phyloP scores from a whole-genome alignment of 2,113 vertebrate genomes.

The Laterallus jamaicensis region DNA sequence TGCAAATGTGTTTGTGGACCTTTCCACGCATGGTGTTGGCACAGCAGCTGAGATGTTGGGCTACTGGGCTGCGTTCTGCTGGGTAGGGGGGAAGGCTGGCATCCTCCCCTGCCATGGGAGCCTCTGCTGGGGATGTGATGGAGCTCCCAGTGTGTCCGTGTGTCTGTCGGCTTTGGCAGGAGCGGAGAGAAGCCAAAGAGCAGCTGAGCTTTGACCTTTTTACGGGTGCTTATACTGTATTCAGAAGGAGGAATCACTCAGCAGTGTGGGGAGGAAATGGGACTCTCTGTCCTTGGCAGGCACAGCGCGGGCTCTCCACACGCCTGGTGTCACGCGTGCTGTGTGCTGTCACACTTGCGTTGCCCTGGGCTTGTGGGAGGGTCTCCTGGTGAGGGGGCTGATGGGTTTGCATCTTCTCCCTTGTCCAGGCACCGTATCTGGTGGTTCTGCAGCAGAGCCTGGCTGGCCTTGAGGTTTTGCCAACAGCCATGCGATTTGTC shows the following conservation, averaged over 20 bases:
- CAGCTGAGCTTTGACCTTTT: background rate
- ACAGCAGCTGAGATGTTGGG: background rate
- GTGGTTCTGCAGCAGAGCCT: background rate
- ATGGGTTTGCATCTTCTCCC: background rate
- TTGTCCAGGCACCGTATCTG: background rate
- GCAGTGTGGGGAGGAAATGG: background rate
- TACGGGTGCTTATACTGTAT: fast-evolving
- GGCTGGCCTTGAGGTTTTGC: conserved; percentile 39
- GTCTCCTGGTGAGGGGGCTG: background rate
- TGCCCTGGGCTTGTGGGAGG: background rate
- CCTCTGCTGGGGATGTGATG: background rate
- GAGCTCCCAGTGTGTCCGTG: fast-evolving
- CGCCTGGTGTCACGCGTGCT: fast-evolving
- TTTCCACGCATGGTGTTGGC: background rate
- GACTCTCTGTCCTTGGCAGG: background rate
- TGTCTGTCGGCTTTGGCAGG: background rate
- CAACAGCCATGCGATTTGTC: background rate
- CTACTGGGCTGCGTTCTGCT: background rate
- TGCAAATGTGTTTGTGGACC: conserved; percentile 45
- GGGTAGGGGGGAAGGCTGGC: background rate
- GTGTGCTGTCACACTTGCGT: fast-evolving
- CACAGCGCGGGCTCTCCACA: fast-evolving
- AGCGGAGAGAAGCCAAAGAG: background rate
- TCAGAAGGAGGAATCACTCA: fast-evolving
- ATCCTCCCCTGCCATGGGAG: background rate